Percentiles rank a stretch among this genome's conserved stretches.
These are phyloP conservation scores for Trematocara nigrifrons DNA, from an alignment of 2,113 vertebrate species.

Conservation along the genomic window DNA sequence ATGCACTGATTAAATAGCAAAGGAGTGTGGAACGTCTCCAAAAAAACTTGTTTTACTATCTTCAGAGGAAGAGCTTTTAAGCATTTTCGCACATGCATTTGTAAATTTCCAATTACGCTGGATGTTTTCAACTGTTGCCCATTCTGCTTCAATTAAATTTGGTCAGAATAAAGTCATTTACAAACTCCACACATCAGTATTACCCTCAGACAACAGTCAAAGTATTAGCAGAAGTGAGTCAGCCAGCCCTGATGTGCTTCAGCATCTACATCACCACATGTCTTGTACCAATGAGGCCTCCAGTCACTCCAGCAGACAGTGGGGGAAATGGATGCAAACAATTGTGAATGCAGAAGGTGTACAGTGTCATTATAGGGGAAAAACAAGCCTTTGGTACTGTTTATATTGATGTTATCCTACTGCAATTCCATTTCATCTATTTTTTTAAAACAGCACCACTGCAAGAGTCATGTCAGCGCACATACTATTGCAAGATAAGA, in stretches of 20 bases:
- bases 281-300: background rate
- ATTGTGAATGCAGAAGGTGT: background rate
- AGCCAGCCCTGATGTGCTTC: background rate
- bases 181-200: background rate
- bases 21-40: background rate
- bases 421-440: background rate
- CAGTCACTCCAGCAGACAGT: background rate
- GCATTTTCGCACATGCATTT: background rate
- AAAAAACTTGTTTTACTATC: background rate
- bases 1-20: background rate
- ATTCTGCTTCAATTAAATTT: background rate
- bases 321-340: fast-evolving
- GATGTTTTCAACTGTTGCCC: background rate
- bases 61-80: background rate
- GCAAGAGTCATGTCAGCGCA: background rate
- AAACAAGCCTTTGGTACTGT: background rate
- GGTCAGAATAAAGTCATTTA: background rate
- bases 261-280: background rate
- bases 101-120: background rate
- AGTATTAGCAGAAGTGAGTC: background rate
- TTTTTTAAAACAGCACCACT: background rate
- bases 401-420: background rate
- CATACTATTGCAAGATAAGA: background rate
- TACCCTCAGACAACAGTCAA: background rate
- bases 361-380: background rate